Evolutionary conservation across 1,140 invertebrate species (phyloP).

Genomic region (Polypedilum vanderplanki): DNA sequence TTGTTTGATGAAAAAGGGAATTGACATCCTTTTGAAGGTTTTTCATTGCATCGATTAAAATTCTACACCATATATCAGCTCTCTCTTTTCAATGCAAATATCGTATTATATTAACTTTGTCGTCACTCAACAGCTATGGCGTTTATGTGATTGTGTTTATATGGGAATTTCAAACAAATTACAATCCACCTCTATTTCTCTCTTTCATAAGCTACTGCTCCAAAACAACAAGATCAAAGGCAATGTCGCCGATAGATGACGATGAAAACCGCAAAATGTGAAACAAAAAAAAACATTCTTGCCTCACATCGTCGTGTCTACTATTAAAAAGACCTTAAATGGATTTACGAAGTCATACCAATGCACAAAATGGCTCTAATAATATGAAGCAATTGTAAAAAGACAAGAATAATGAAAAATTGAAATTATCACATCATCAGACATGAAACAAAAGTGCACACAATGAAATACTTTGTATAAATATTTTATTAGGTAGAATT

Average conservation of each 20-base stretch:
- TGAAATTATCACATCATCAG: constrained; percentile 9
- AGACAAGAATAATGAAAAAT: not conserved
- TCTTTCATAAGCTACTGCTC: not conserved
- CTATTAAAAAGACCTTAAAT: not conserved
- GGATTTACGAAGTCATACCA: constrained; percentile 10
- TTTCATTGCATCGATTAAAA: not conserved
- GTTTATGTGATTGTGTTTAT: not conserved
- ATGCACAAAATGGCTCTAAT: not conserved
- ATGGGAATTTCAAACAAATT: constrained; percentile 13
- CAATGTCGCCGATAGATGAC: constrained; percentile 4
- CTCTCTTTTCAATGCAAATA: not conserved
- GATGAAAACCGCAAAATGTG: constrained; percentile 3
- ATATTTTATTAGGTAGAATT: too few species aligned
- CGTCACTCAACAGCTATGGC: not conserved
- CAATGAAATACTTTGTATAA: not conserved
- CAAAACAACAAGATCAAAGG: not conserved
- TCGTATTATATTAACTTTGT: not conserved
- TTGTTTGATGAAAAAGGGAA: not conserved
- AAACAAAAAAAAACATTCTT: not conserved
- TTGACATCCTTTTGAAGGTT: constrained; percentile 14
- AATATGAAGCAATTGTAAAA: not conserved
- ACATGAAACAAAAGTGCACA: not conserved
- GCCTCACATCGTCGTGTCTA: not conserved
- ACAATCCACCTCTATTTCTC: not conserved
- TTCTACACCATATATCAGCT: not conserved